Percentiles rank a stretch among this genome's conserved stretches.
Evolutionary conservation across 1,140 invertebrate species (phyloP).

Genomic region (Cydia strobilella): DNA sequence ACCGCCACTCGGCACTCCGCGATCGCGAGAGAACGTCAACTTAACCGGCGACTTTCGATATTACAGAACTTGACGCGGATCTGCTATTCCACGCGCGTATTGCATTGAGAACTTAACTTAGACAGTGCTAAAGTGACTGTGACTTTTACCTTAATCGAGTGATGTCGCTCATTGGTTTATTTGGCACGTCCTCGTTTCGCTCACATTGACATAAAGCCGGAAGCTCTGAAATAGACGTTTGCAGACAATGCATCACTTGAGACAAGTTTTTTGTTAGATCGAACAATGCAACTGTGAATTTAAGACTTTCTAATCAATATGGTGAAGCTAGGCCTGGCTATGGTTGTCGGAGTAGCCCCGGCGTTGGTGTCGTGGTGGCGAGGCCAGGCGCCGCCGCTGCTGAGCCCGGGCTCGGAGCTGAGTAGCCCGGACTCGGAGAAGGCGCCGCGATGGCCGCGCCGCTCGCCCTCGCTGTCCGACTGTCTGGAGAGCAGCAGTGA

Average conservation of each 20-base stretch:
- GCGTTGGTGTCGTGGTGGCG: conserved; percentile 74
- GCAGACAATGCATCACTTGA: conserved; percentile 52
- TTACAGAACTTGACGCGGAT: conserved; percentile 32
- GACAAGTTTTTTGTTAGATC: conserved; percentile 12
- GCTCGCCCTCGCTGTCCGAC: conserved; percentile 71
- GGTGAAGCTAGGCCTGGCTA: conserved; percentile 69
- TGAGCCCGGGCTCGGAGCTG: conserved; percentile 47
- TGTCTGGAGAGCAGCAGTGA: conserved; percentile 72
- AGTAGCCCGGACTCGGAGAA: conserved; percentile 56
- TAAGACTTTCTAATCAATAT: conserved; percentile 39
- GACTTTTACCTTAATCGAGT: conserved; percentile 36
- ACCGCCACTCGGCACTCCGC: conserved; percentile 71
- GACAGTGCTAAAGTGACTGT: background rate
- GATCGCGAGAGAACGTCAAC: conserved; percentile 56
- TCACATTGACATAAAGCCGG: conserved; percentile 53
- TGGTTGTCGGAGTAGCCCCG: conserved; percentile 74
- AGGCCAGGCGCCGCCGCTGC: conserved; percentile 54
- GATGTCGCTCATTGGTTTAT: conserved; percentile 42
- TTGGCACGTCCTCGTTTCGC: conserved; percentile 31
- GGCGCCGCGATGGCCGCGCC: conserved; percentile 55
- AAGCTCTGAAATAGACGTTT: conserved; percentile 65
- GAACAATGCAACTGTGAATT: background rate
- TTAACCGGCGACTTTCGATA: conserved; percentile 45
- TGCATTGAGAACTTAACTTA: background rate
- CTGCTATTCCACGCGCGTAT: conserved; percentile 16